These are phyloP conservation scores for Hedya salicella DNA, from an alignment of 2,888 invertebrate species.

Conservation along the genomic window DNA sequence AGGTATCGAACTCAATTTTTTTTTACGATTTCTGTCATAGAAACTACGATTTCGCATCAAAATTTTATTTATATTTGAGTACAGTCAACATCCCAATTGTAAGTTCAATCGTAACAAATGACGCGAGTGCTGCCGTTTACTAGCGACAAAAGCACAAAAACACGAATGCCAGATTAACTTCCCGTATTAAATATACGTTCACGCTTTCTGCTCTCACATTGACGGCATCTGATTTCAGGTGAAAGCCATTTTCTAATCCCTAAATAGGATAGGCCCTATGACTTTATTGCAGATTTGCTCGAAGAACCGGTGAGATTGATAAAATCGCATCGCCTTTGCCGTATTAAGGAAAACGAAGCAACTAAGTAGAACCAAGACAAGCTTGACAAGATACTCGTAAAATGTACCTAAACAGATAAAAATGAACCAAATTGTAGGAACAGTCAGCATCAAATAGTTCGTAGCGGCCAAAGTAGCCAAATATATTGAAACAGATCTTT, in stretches of 20 bases:
- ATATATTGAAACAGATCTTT: no score
- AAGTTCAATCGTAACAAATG: not conserved
- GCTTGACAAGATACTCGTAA: no score
- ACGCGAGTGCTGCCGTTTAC: not conserved
- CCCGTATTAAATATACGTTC: constrained; percentile 2
- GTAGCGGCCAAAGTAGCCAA: no score
- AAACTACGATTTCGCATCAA: no score
- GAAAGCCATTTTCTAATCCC: constrained; percentile 32
- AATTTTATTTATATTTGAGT: no score
- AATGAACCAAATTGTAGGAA: no score
- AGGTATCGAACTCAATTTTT: no score
- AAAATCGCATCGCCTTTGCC: constrained; percentile 15
- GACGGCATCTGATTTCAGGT: constrained; percentile 17
- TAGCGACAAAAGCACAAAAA: constrained; percentile 12
- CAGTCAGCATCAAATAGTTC: no score
- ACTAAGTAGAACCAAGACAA: not conserved
- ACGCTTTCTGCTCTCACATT: constrained; percentile 22
- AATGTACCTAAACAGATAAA: no score
- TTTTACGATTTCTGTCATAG: no score
- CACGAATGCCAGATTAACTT: constrained; percentile 9
- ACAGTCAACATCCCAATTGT: no score
- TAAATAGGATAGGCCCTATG: constrained; percentile 32
- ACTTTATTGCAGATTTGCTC: constrained; percentile 1
- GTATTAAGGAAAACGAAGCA: not conserved
- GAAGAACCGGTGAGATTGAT: constrained; percentile 9